Evolutionary conservation across 2,888 invertebrate species (phyloP).

Genomic region (Apotomis turbidana): DNA sequence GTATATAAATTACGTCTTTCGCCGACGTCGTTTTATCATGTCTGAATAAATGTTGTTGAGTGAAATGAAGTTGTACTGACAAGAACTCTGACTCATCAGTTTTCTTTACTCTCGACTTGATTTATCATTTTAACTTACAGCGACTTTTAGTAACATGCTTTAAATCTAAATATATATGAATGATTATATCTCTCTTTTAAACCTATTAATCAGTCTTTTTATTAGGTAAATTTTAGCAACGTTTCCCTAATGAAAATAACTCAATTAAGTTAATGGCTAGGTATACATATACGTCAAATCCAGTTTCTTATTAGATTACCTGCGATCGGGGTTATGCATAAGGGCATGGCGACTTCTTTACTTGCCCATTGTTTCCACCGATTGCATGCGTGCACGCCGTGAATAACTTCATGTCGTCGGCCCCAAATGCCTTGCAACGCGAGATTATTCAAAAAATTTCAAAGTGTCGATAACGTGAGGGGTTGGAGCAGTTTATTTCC

Average conservation of each 20-base stretch:
- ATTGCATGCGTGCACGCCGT: slow-evolving; percentile 21
- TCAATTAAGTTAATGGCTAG: too few relatives aligned
- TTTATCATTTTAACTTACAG: too few relatives aligned
- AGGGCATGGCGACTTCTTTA: slow-evolving; percentile 27
- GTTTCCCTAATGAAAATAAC: too few relatives aligned
- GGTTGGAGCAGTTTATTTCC: slow-evolving; percentile 71
- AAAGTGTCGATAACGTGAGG: slow-evolving; percentile 56
- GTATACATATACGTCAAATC: too few relatives aligned
- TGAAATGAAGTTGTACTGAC: too few relatives aligned
- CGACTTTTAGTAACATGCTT: too few relatives aligned
- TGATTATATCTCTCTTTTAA: too few relatives aligned
- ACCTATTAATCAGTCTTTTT: too few relatives aligned
- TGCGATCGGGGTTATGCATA: slow-evolving; percentile 16
- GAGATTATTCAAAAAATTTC: slow-evolving; percentile 54
- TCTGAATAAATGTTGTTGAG: neutral
- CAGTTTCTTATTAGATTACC: neutral
- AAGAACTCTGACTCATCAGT: too few relatives aligned
- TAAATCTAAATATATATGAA: too few relatives aligned
- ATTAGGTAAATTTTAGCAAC: too few relatives aligned
- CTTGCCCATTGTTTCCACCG: slow-evolving; percentile 18
- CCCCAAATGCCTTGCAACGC: slow-evolving; percentile 30
- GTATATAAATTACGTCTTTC: slow-evolving; percentile 18
- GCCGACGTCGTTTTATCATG: neutral
- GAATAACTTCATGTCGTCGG: slow-evolving; percentile 34
- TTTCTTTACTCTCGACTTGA: too few relatives aligned